Evolutionary conservation across 1,140 invertebrate genomes (phyloP), one percentile per base, ranked within the genome.

Genomic region (Pantala flavescens): DNA sequence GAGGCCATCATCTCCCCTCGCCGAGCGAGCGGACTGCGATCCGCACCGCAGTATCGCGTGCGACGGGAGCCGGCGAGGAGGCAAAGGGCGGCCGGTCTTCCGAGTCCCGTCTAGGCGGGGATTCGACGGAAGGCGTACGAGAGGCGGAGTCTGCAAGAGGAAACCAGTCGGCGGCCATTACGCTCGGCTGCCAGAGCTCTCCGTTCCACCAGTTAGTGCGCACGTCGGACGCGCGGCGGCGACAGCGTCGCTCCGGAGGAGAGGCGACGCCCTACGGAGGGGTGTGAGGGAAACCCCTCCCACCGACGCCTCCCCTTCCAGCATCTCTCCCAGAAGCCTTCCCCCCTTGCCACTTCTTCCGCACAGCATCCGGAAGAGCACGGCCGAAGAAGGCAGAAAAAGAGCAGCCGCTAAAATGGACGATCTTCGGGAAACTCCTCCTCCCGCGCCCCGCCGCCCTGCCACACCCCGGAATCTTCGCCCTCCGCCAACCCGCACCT

Each of bases 401-500:
- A 63, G 49, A 63, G 49, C 14, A 63, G 49, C 49, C 49, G 28
- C 28, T 63, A 21, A 63, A 63, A 63, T 19, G 49, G 49, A 63
- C 16, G 14, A 63, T 63, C n/a, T 63, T 14, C n/a, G 49, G 12
- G 2, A 63, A 12, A 21, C 16, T 63, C 49, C 49, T 7, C 49
- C 49, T 21, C 12, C 49, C 49, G 49, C 28, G 28, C 16, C 14
- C n/a, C 49, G 14, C 14, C n/a, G 14, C 16, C n/a, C 16, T 63
- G 49, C 49, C 49, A 63, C 49, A 63, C 49, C 49, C 49, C 49
- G 49, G n/a, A 63, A 63, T 63, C 16, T 3, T 36, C 21, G 70
- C 75, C 23, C 75, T 75, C n/a, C 21, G 70, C 70, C 19, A 23
- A 74, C 70, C 23, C 49, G 24, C 71, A 24, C 71, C 70, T 19